Evolutionary conservation across 2,113 vertebrate genomes (phyloP), one percentile per base, ranked within the genome.

Genomic region (Tapirus terrestris): DNA sequence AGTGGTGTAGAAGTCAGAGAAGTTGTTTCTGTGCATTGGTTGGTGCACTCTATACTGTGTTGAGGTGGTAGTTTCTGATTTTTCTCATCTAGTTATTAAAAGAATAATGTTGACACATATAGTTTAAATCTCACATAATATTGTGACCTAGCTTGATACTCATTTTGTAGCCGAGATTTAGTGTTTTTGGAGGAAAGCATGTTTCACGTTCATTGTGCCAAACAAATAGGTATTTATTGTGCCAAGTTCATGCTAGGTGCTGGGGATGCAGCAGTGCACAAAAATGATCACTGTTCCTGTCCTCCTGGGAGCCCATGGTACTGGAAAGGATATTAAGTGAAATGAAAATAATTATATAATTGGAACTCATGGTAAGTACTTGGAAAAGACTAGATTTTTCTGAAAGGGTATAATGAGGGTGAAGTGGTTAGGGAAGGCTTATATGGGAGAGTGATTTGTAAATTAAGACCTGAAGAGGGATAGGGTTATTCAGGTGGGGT

Each of bases 81-180:
- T 96, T 97, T 86, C 75, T 87, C 77, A 89, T 81, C 45, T 56
- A 4, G 31, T 39, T 73, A 48, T 81, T 89, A 94, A 92, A 61
- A 65, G 48, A 67, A 88, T 80, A 51, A 84, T 68, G 76, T 70
- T 88, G n/a, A 56, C 18, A 4, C 68, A 17, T 61, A 14, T 88
- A 31, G 76, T 94, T 94, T 79, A 88, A 56, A 81, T 56, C 14
- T 88, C 56, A 79, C 17, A 1, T 76, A 12, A n/a, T 68, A 84
- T 85, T 75, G 21, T 67, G 43, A 80, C 65, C 58, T 80, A 58
- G 18, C 33, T 88, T 45, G 31, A 65, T 67, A 67, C 33, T 89
- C 17, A 58, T 67, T 92, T 93, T 90, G 33, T 67, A 63, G 79
- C 39, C 45, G 61, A 87, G 67, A 77, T 67, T 58, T 79, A 82